Evolutionary conservation across 2,888 invertebrate species (phyloP).

Genomic region (Escarpia spicata): DNA sequence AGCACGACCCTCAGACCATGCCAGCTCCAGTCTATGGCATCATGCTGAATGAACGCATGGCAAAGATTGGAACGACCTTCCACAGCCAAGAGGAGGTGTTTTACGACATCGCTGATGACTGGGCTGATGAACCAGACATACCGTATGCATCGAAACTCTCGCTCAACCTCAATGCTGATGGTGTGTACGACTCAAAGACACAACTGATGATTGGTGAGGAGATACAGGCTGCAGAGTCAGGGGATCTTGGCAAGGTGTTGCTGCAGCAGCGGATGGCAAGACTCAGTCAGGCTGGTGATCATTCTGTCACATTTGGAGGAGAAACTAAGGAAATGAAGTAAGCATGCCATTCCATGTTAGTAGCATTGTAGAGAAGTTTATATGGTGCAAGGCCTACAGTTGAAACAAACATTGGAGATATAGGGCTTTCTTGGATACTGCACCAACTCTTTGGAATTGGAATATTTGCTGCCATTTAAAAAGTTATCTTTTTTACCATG

Average conservation of each 20-base stretch:
- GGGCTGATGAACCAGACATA: not conserved
- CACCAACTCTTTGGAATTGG: too few relatives aligned
- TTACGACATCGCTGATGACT: not conserved
- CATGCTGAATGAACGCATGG: slow-evolving; percentile 26
- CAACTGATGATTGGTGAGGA: not conserved
- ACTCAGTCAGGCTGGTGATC: not conserved
- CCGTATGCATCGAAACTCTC: not conserved
- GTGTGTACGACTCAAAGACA: not conserved
- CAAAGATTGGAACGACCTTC: not conserved
- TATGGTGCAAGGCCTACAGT: too few relatives aligned
- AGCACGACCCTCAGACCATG: slow-evolving; percentile 48
- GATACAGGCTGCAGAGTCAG: not conserved
- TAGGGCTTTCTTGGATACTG: too few relatives aligned
- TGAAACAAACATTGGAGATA: too few relatives aligned
- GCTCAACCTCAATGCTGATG: not conserved
- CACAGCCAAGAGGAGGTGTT: not conserved
- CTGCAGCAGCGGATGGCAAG: not conserved
- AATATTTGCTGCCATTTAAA: too few relatives aligned
- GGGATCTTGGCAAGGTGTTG: not conserved
- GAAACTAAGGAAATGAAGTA: not conserved
- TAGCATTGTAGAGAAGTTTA: not conserved
- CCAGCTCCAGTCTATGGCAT: slow-evolving; percentile 33
- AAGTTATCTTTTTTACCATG: too few relatives aligned
- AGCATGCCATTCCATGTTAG: not conserved
- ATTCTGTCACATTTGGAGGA: not conserved